Base-by-base conservation (phyloP, 2,113 vertebrate species). In the Amphiprion percula region DNA sequence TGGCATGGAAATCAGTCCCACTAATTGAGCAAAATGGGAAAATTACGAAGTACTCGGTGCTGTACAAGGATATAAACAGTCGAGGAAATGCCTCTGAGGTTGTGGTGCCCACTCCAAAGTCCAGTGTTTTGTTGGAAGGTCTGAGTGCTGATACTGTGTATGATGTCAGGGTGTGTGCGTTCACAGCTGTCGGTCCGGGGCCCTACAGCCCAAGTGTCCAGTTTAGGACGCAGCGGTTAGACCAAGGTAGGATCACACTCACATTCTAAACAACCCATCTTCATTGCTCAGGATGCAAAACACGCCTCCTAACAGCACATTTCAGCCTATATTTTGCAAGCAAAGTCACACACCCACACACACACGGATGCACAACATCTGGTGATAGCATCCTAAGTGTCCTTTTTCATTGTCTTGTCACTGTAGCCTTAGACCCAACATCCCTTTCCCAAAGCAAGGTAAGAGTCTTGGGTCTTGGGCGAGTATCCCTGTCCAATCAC, bases 181-280 rank as follows among this genome's bases (percentile, higher is more conserved):
- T 97, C 88, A 97, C 97, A 90, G 96, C 95, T 95, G 96, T 97
- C 85, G 97, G 98, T 91, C 95, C 96, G 49, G 97, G 98, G 94
- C 97, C 97, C 49, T 98, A 96, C 96, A 98, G 97, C 94, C 97
- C 97, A 86, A 95, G 95, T 93, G 95, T 98, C 95, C 97, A 97
- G 93, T 96, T 98, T 95, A 97, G 97, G 95, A 99, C 97, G 91
- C 96, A 97, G 80, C 96, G 96, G 74, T 93, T 96, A 87, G 96
- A 97, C 95, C 96, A 98, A 99, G 98, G 98, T 99, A 99, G 97
- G 97, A 96, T 95, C 95, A 94, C 87, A 92, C 94, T 96, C 88
- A 90, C 92, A 77, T 87, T 87, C 77, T 37, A 75, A 53, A 87
- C 66, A 62, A 72, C 28, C 72, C 81, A 74, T 79, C 88, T 44